Conservation (phyloP, 2,888 invertebrate genomes). For the Morpho helenor region DNA sequence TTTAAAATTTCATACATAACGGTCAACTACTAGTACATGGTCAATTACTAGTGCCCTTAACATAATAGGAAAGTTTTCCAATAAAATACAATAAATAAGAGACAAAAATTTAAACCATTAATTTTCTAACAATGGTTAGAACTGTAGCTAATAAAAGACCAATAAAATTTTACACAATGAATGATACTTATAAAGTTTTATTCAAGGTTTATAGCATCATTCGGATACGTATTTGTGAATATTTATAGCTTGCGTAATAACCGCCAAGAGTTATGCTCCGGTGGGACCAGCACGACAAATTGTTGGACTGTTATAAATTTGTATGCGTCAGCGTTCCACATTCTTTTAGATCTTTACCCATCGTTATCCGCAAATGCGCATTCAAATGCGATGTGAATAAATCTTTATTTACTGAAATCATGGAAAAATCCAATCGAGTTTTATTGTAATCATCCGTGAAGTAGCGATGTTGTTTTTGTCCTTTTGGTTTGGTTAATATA, state of each 20-base stretch:
- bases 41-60: too few species aligned
- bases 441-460: too few species aligned
- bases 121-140: background rate
- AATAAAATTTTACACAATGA: constrained; percentile 21
- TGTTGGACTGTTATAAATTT: constrained; percentile 57
- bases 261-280: constrained; percentile 49
- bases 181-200: constrained; percentile 21
- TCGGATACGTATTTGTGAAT: constrained; percentile 24
- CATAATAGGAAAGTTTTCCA: background rate
- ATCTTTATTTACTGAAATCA: background rate
- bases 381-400: background rate
- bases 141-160: constrained; percentile 16
- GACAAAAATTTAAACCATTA: constrained; percentile 10
- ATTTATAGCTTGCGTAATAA: constrained; percentile 52
- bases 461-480: too few species aligned
- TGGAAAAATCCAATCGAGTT: too few species aligned
- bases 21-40: too few species aligned
- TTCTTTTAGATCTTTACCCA: constrained; percentile 35
- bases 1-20: too few species aligned
- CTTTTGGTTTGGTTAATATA: too few species aligned
- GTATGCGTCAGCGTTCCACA: constrained; percentile 44
- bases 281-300: constrained; percentile 58
- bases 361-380: constrained; percentile 2
- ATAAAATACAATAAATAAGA: constrained; percentile 7
- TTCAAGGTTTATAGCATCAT: constrained; percentile 23